phyloP scores from a whole-genome alignment of 2,797 vertebrate species.

The Paguma larvata region DNA sequence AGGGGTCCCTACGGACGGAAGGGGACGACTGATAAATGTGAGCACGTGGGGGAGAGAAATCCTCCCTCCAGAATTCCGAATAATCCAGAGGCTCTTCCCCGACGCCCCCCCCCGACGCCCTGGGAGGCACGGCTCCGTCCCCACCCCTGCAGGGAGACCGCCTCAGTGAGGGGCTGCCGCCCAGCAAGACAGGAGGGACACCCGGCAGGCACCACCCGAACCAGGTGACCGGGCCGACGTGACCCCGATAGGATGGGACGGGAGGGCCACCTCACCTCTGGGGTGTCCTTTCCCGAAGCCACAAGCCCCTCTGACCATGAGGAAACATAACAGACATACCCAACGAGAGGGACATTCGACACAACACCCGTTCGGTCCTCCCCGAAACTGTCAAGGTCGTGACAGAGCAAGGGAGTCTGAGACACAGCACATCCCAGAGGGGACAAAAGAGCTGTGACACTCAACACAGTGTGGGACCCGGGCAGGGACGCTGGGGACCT shows the following conservation, averaged over 20 bases:
- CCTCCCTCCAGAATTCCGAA: background rate
- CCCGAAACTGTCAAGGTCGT: rapidly evolving
- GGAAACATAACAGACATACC: background rate
- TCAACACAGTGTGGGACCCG: no score
- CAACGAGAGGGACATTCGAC: background rate
- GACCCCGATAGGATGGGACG: background rate
- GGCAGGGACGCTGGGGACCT: no score
- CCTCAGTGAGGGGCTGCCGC: background rate
- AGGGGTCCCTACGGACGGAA: background rate
- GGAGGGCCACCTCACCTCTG: background rate
- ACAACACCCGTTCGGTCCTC: background rate
- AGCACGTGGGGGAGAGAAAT: background rate
- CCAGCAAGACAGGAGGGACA: background rate
- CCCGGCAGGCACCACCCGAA: background rate
- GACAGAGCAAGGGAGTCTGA: background rate
- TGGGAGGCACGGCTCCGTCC: no score
- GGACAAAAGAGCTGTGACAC: no score
- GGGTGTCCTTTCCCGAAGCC: background rate
- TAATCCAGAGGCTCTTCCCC: background rate
- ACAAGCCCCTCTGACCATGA: background rate
- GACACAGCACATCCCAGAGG: no score
- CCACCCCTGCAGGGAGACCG: background rate
- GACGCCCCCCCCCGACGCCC: background rate
- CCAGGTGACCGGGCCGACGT: background rate
- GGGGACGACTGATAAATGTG: background rate